phyloP scores from a whole-genome alignment of 2,113 vertebrate genomes.

The Lophochroa leadbeateri region DNA sequence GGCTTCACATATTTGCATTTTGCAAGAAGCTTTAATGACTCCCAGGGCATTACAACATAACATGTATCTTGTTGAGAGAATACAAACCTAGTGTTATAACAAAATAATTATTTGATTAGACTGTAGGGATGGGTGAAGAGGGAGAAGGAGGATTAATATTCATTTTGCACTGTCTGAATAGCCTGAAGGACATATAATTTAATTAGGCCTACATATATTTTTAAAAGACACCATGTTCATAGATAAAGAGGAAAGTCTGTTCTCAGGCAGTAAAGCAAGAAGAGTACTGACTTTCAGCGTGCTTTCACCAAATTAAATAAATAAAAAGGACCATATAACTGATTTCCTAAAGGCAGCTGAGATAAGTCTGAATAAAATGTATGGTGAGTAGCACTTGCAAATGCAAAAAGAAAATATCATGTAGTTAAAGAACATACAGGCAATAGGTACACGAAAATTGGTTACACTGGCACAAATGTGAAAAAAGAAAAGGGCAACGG shows the following conservation, averaged over 20 bases:
- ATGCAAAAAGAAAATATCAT: background rate
- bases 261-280: conserved; percentile 11
- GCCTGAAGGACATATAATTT: conserved; percentile 27
- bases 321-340: background rate
- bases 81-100: conserved; percentile 6
- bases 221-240: background rate
- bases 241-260: conserved; percentile 32
- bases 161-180: background rate
- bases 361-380: background rate
- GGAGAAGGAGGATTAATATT: conserved; percentile 13
- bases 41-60: conserved; percentile 2
- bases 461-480: background rate
- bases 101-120: conserved; percentile 53
- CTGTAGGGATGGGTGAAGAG: background rate
- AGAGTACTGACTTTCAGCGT: background rate
- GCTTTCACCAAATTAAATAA: background rate
- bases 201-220: conserved; percentile 15
- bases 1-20: conserved; percentile 42
- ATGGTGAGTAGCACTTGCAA: background rate
- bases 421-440: background rate
- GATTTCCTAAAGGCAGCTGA: background rate
- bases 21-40: conserved; percentile 58
- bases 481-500: background rate
- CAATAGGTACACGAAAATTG: background rate
- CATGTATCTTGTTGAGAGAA: conserved; percentile 33